Base-by-base conservation (phyloP, 2,113 vertebrate genomes). In the Sigmodon hispidus region DNA sequence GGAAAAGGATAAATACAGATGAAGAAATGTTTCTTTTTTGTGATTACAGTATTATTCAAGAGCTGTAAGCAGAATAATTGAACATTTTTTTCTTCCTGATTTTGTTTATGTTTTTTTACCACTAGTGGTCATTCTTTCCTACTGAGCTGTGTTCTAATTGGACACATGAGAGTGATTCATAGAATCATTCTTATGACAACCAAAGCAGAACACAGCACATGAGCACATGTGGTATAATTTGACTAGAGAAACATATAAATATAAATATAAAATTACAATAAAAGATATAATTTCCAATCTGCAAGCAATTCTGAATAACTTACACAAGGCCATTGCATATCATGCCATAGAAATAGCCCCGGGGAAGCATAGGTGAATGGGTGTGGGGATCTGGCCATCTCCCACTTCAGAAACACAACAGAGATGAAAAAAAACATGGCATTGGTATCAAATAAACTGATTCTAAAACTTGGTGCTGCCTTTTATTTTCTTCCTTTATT, bases 31-130 rank as follows among this genome's bases (percentile, higher is more conserved):
- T 97, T 97, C 77, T 93, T 97, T 94, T 91, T 92, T 83, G 84
- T 95, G 88, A 98, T 97, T 97, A 96, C 75, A 97, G 95, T 90
- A 95, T 90, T 98, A 97, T 96, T 96, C 87, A 96, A 98, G 87
- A 96, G 69, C 91, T 97, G 92, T 98, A 97, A 98, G 96, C 93
- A 1, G 98, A 97, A 97, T 95, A 73, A 96, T 98, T 97, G 77
- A 96, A 92, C 97, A 89, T 75, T 84, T 43, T 79, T 91, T 94
- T 94, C 96, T 94, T 97, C 81, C 95, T 96, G 91, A 97, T 98
- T 98, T 98, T 98, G 96, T 98, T 98, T 98, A 98, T 97, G 88
- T 83, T 97, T 98, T 97, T 98, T 97, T 98, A 97, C 96, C 96
- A 95, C 29, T 61, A 34, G 69, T 97, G 97, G 85, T 96, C 96